Percentiles rank a stretch among this genome's conserved stretches.
These are phyloP conservation scores for Dusona sp. DNA, from an alignment of 2,888 invertebrate genomes.

Conservation along the genomic window DNA sequence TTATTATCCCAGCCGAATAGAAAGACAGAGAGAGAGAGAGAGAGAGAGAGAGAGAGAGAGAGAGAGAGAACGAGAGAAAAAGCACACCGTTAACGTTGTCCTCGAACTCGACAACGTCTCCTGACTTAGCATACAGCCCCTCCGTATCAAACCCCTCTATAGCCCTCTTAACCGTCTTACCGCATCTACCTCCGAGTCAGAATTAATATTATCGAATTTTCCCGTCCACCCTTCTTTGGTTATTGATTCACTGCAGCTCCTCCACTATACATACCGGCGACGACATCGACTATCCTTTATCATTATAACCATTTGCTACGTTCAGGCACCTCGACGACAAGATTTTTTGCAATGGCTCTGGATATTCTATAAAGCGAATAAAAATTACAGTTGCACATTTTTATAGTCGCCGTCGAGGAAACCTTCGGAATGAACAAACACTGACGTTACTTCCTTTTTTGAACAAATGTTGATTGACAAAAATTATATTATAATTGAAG, in stretches of 20 bases:
- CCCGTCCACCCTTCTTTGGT: constrained; percentile 48
- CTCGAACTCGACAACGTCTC: constrained; percentile 48
- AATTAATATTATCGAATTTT: constrained; percentile 70
- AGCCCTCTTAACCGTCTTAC: constrained; percentile 36
- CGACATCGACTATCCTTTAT: neutral
- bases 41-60: neutral
- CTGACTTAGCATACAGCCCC: constrained; percentile 42
- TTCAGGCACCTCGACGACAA: neutral
- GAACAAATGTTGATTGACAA: neutral
- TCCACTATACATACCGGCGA: neutral
- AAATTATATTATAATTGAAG: neutral
- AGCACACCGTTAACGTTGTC: constrained; percentile 29
- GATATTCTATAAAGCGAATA: neutral
- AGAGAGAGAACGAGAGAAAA: neutral
- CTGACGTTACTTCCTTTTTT: neutral
- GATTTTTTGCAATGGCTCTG: neutral
- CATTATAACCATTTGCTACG: neutral
- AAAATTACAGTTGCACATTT: neutral
- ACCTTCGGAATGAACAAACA: neutral
- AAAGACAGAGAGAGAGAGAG: neutral
- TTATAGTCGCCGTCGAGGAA: neutral
- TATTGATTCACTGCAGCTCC: constrained; percentile 49
- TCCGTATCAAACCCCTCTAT: constrained; percentile 31
- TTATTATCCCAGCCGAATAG: constrained; percentile 5
- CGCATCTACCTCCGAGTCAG: constrained; percentile 43